phyloP scores from a whole-genome alignment of 2,888 invertebrate species.

The Mamestra brassicae region DNA sequence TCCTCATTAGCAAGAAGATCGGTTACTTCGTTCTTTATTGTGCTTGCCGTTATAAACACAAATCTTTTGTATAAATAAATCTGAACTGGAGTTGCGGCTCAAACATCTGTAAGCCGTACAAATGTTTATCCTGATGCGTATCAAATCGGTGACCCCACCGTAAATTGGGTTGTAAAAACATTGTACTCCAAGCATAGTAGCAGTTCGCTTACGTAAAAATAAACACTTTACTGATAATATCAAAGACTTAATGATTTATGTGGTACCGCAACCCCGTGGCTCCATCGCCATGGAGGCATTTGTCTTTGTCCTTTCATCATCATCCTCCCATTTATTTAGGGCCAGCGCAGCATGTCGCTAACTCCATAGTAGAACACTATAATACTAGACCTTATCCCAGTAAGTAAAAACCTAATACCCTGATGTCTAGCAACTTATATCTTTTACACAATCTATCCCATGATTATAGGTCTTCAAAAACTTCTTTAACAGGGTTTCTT shows the following conservation, averaged over 20 bases:
- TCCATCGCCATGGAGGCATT: neutral
- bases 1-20: neutral
- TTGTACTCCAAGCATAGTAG: neutral
- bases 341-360: neutral
- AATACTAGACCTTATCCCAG: neutral
- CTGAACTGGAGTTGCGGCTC: neutral
- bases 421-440: neutral
- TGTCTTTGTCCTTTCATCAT: neutral
- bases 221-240: neutral
- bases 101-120: conserved; percentile 41
- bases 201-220: neutral
- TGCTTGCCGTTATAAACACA: neutral
- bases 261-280: neutral
- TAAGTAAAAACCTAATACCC: neutral
- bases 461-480: neutral
- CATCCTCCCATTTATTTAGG: neutral
- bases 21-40: conserved; percentile 12
- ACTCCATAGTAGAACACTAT: neutral
- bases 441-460: neutral
- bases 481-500: neutral
- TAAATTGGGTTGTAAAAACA: conserved; percentile 53
- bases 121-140: conserved; percentile 32
- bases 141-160: conserved; percentile 3
- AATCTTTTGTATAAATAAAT: conserved; percentile 27
- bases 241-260: neutral